Conservation (phyloP, 1,140 invertebrate species). For the Drosophila repleta region DNA sequence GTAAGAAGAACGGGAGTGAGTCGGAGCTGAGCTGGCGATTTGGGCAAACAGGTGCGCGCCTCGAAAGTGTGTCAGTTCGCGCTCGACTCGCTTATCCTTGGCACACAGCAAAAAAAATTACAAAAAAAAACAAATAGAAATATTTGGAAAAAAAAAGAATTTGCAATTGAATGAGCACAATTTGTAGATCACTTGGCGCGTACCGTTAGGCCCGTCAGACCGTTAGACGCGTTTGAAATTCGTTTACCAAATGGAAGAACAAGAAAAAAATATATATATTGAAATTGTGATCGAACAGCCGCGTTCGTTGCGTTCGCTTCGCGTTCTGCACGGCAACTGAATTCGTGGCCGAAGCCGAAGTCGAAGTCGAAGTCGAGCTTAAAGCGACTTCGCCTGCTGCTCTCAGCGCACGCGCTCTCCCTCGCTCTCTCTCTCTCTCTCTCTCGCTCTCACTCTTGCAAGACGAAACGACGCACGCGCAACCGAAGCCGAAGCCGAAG, state of each 20-base stretch:
- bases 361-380: slow-evolving; percentile 37
- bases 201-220: slow-evolving; percentile 29
- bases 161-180: slow-evolving; percentile 21
- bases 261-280: background rate
- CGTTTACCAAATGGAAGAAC: slow-evolving; percentile 4
- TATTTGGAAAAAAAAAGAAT: background rate
- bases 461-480: slow-evolving; percentile 24
- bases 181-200: slow-evolving; percentile 36
- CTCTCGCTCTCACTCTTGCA: background rate
- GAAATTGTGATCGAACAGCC: slow-evolving; percentile 23
- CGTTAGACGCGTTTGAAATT: slow-evolving; percentile 13
- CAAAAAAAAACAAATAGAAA: background rate
- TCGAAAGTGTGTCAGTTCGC: slow-evolving; percentile 19
- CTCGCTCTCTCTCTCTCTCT: slow-evolving; percentile 12
- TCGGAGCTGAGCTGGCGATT: background rate
- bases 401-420: slow-evolving; percentile 2
- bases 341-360: slow-evolving; percentile 34
- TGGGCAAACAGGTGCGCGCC: slow-evolving; percentile 27
- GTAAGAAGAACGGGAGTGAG: slow-evolving; percentile 12
- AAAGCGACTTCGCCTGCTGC: slow-evolving; percentile 21
- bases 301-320: slow-evolving; percentile 60
- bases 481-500: background rate
- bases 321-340: slow-evolving; percentile 58
- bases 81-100: slow-evolving; percentile 12
- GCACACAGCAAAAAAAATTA: background rate